phyloP scores from a whole-genome alignment of 2,113 vertebrate species.

The Rhinolophus sinicus region DNA sequence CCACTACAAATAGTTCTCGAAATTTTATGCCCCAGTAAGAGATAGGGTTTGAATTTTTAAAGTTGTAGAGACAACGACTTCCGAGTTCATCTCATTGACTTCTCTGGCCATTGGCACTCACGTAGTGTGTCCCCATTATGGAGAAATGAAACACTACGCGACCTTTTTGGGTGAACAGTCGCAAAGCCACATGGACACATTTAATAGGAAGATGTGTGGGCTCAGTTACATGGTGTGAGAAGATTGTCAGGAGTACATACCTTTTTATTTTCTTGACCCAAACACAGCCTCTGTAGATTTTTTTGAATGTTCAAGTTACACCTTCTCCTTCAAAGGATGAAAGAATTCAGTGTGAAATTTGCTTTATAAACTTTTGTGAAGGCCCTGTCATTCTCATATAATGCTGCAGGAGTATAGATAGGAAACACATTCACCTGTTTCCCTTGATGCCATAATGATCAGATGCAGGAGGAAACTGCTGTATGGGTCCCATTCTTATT shows the following conservation, averaged over 20 bases:
- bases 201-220: conserved; percentile 44
- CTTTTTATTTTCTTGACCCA: conserved; percentile 35
- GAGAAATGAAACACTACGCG: not conserved
- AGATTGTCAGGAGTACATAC: not conserved
- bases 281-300: conserved; percentile 58
- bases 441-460: conserved; percentile 64
- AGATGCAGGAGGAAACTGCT: conserved; percentile 3
- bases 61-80: not conserved
- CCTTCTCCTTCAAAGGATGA: conserved; percentile 67
- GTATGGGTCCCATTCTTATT: conserved; percentile 52
- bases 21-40: conserved; percentile 36
- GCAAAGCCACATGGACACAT: conserved; percentile 4
- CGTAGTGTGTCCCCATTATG: not conserved
- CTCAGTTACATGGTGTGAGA: conserved; percentile 26
- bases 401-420: conserved; percentile 57
- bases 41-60: conserved; percentile 48
- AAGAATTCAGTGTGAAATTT: conserved; percentile 74
- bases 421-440: conserved; percentile 49
- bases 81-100: conserved; percentile 42
- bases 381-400: conserved; percentile 11
- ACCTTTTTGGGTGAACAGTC: conserved; percentile 20
- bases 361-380: conserved; percentile 71
- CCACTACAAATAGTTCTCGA: not conserved
- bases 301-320: conserved; percentile 58
- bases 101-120: not conserved